phyloP scores from a whole-genome alignment of 2,797 vertebrate species.

The Mallotus villosus region DNA sequence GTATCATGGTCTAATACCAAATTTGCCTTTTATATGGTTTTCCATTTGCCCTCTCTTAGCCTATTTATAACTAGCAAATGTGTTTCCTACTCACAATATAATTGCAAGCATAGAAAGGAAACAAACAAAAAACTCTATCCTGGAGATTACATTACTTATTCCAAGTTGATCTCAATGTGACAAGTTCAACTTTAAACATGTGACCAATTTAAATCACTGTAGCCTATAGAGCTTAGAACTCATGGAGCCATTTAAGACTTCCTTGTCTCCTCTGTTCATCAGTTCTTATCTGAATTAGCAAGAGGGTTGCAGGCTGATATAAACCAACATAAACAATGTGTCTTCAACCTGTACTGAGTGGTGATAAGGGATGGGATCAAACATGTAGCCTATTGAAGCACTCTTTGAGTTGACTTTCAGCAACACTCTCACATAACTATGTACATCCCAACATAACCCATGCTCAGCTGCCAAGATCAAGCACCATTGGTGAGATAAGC shows the following conservation, averaged over 20 bases:
- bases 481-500: constrained; percentile 40
- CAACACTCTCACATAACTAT: not conserved
- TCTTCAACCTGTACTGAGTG: not conserved
- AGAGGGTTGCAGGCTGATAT: not conserved
- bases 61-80: not conserved
- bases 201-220: not conserved
- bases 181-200: not conserved
- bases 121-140: not conserved
- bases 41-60: not conserved
- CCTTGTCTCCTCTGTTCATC: not conserved
- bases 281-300: not conserved
- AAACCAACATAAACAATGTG: not conserved
- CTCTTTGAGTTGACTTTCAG: not conserved
- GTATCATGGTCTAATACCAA: not conserved
- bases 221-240: not conserved
- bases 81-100: not conserved
- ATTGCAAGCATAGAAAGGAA: not conserved
- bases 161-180: not conserved
- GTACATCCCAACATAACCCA: not conserved
- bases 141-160: not conserved
- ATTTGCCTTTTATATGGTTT: not conserved
- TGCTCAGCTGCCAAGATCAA: constrained; percentile 34
- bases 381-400: not conserved
- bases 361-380: not conserved
- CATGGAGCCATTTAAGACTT: not conserved